Evolutionary conservation across 1,140 invertebrate species (phyloP).

Genomic region (Ectropis grisescens): DNA sequence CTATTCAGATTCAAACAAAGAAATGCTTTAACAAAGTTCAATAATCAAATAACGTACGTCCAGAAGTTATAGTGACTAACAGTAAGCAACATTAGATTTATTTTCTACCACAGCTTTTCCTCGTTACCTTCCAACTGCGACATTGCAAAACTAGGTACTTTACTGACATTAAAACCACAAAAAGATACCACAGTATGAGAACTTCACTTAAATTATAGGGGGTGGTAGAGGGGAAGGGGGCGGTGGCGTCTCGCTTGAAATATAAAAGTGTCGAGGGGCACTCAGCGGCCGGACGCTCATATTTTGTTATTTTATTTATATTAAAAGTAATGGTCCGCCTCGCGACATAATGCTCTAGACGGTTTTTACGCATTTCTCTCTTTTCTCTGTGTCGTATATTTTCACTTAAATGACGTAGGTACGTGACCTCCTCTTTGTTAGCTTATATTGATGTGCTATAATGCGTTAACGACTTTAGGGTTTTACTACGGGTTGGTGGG

Average conservation of each 20-base stretch:
- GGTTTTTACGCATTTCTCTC: constrained; percentile 60
- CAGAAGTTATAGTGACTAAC: no score
- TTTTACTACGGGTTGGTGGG: constrained; percentile 1
- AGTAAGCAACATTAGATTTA: no score
- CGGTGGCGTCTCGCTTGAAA: constrained; percentile 27
- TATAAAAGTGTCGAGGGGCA: constrained; percentile 63
- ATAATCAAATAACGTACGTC: no score
- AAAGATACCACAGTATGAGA: no score
- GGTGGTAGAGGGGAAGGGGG: constrained; percentile 4
- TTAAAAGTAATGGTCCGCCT: constrained; percentile 65
- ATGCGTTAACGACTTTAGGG: constrained; percentile 13
- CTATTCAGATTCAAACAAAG: no score
- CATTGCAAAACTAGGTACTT: no score
- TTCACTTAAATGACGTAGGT: constrained; percentile 64
- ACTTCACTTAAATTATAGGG: constrained; percentile 3
- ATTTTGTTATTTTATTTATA: constrained; percentile 71
- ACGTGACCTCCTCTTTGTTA: constrained; percentile 40
- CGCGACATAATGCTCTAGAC: constrained; percentile 55
- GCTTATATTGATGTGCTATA: constrained; percentile 16
- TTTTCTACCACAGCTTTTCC: no score
- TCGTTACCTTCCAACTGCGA: no score
- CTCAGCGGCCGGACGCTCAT: constrained; percentile 65
- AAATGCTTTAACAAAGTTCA: no score
- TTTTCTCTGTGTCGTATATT: constrained; percentile 58
- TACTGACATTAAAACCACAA: no score